A percentile compares a stretch with the other conserved stretches of the same genome.
Evolutionary conservation across 2,113 vertebrate genomes (phyloP).

Genomic region (Podiceps cristatus): DNA sequence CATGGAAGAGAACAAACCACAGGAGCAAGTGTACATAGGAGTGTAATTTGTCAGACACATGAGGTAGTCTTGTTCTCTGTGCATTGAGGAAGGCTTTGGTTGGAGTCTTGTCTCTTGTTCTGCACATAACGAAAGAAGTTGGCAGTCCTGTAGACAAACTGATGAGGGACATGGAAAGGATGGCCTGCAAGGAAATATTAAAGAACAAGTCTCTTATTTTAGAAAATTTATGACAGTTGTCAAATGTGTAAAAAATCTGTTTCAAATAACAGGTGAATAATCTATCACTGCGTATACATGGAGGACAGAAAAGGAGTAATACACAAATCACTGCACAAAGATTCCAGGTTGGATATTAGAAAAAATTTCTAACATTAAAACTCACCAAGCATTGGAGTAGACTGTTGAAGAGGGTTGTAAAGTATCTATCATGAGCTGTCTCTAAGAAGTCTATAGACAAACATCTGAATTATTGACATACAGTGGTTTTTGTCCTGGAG

Average conservation of each 20-base stretch:
- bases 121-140: background rate
- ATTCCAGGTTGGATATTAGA: background rate
- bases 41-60: background rate
- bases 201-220: background rate
- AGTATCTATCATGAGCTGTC: background rate
- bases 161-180: background rate
- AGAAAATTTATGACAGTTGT: background rate
- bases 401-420: background rate
- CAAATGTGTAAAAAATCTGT: background rate
- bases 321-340: background rate
- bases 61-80: background rate
- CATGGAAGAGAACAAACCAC: background rate
- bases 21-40: background rate
- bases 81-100: background rate
- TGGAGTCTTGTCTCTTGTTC: background rate
- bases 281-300: background rate
- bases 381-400: background rate
- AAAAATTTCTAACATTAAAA: background rate
- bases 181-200: background rate
- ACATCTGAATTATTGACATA: background rate
- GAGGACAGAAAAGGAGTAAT: background rate
- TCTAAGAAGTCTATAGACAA: background rate
- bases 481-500: background rate
- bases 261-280: background rate
- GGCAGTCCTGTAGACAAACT: background rate